These are phyloP conservation scores for Drosophila lutescens DNA, from an alignment of 2,888 invertebrate species.

Conservation along the genomic window DNA sequence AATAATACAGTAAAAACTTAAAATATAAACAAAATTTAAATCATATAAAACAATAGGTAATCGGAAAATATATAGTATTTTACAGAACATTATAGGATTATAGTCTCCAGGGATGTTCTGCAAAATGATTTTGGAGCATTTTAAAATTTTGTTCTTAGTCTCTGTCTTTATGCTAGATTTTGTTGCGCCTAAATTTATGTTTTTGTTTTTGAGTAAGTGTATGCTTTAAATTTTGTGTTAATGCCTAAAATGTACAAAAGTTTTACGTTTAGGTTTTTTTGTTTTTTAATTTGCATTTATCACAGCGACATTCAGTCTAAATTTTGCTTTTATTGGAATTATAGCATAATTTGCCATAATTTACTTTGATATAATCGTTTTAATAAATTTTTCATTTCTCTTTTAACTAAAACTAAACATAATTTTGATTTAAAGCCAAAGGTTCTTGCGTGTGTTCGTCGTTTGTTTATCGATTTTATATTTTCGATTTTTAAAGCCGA, in stretches of 20 bases:
- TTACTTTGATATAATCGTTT: constrained; percentile 64
- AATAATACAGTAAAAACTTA: constrained; percentile 20
- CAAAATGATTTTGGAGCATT: constrained; percentile 28
- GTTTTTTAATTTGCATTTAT: constrained; percentile 76
- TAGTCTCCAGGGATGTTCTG: constrained; percentile 10
- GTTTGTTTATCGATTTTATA: constrained; percentile 41
- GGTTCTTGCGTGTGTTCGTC: constrained; percentile 57
- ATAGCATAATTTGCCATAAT: constrained; percentile 81
- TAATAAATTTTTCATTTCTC: constrained; percentile 53
- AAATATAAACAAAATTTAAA: constrained; percentile 4
- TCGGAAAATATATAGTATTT: constrained; percentile 6
- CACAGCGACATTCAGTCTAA: constrained; percentile 84
- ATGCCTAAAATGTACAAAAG: constrained; percentile 82
- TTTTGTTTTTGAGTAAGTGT: constrained; percentile 61
- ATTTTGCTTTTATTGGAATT: constrained; percentile 83
- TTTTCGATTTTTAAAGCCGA: constrained; percentile 66
- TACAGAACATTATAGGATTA: constrained; percentile 10
- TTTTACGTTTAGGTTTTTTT: constrained; percentile 69
- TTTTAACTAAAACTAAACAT: constrained; percentile 74
- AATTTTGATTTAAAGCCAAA: constrained; percentile 79
- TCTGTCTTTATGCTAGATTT: constrained; percentile 55
- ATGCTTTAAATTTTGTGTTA: constrained; percentile 64
- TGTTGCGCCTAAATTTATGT: constrained; percentile 78
- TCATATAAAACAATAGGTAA: background rate
- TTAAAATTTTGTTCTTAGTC: constrained; percentile 49